phyloP scores from a whole-genome alignment of 2,888 invertebrate genomes.

The Nasonovia ribisnigri region DNA sequence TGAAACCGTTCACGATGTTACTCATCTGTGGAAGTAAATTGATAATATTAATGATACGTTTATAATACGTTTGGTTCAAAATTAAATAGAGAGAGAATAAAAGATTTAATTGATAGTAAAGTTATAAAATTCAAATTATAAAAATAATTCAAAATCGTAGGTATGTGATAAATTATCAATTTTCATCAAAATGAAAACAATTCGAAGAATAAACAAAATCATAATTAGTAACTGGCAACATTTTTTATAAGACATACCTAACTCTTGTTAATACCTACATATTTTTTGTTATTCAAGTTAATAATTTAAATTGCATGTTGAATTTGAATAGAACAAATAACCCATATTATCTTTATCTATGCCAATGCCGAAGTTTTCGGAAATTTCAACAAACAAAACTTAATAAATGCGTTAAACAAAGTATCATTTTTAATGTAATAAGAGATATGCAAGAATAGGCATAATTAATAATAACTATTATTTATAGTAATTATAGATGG shows the following conservation, averaged over 20 bases:
- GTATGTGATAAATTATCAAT: background rate
- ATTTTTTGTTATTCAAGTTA: background rate
- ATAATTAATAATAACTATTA: no score
- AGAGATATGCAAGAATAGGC: background rate
- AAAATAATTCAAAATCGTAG: background rate
- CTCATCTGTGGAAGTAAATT: slow-evolving; percentile 50
- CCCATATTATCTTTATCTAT: background rate
- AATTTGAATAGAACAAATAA: background rate
- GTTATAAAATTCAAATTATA: background rate
- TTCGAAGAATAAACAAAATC: background rate
- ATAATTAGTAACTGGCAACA: background rate
- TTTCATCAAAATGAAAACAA: background rate
- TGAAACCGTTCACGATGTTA: slow-evolving; percentile 34
- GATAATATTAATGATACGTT: background rate
- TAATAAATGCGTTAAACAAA: background rate
- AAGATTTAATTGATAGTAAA: background rate
- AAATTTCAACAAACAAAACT: background rate
- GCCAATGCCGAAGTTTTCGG: background rate
- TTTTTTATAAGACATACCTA: background rate
- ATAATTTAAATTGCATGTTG: background rate
- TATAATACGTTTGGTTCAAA: background rate
- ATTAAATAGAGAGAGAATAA: background rate
- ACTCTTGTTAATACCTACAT: background rate
- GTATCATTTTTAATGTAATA: background rate
- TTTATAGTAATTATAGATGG: background rate